A percentile compares a stretch with the other conserved stretches of the same genome.
Conservation (phyloP, 1,140 invertebrate species). For the Cepaea nemoralis region DNA sequence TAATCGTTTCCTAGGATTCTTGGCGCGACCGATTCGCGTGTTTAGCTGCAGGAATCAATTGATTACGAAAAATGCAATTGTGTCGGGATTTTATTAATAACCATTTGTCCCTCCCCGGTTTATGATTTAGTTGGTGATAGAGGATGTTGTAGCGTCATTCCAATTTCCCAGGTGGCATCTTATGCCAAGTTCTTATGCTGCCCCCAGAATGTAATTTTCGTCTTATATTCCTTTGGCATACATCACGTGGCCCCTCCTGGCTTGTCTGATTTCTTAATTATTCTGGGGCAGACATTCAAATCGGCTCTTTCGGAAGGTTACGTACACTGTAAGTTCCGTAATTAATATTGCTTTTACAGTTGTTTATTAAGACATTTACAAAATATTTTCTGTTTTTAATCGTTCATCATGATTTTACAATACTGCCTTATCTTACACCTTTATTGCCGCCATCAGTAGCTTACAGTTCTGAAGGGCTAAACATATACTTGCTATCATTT, state of each 20-base stretch:
- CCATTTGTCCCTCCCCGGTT: constrained; percentile 4
- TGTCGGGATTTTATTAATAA: constrained; percentile 34
- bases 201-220: constrained; percentile 6
- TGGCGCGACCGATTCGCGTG: constrained; percentile 20
- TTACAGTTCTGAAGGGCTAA: too few species aligned
- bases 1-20: constrained; percentile 23
- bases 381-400: too few species aligned
- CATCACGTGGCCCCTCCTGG: constrained; percentile 1
- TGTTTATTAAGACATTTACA: too few species aligned
- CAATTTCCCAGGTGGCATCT: constrained; percentile 10
- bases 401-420: too few species aligned
- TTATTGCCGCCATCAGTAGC: too few species aligned
- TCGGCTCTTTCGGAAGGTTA: not conserved
- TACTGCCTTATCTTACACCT: too few species aligned
- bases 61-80: constrained; percentile 38
- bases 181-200: not conserved
- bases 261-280: constrained; percentile 11
- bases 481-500: too few species aligned
- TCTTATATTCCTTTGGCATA: constrained; percentile 11
- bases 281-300: not conserved
- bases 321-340: not conserved
- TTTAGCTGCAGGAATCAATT: constrained; percentile 32
- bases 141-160: constrained; percentile 11
- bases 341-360: not conserved
- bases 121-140: constrained; percentile 18